A percentile compares a stretch with the other conserved stretches of the same genome.
Conservation (phyloP, 2,888 invertebrate species). For the Lydus trimaculatus region DNA sequence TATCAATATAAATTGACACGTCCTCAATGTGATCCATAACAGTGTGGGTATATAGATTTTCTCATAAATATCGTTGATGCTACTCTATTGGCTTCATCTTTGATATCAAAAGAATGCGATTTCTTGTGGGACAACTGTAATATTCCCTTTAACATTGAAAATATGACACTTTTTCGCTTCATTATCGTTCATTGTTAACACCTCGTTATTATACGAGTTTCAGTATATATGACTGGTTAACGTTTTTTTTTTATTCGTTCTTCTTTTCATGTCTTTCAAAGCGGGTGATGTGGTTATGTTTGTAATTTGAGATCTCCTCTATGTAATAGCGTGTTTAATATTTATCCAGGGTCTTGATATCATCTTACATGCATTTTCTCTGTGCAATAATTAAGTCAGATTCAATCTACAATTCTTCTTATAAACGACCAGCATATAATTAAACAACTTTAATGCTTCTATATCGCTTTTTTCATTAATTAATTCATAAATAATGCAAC, state of each 20-base stretch:
- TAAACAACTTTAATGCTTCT: constrained; percentile 13
- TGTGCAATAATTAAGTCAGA: constrained; percentile 34
- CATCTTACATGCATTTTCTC: constrained; percentile 29
- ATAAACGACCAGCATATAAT: constrained; percentile 25
- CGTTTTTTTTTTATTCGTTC: neutral
- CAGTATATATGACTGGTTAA: neutral
- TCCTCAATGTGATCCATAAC: neutral
- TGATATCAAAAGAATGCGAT: neutral
- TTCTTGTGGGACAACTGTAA: neutral
- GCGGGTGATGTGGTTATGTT: neutral
- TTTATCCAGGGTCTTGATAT: constrained; percentile 29
- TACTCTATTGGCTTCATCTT: too few species aligned
- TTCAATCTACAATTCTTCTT: constrained; percentile 30
- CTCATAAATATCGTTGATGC: neutral
- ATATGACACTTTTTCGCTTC: constrained; percentile 2
- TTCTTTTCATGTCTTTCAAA: neutral
- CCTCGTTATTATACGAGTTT: neutral
- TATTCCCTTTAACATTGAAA: neutral
- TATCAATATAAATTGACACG: neutral
- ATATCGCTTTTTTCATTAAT: neutral
- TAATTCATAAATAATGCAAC: too few species aligned
- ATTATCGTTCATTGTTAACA: constrained; percentile 1
- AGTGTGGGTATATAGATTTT: neutral
- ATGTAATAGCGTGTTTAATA: constrained; percentile 22
- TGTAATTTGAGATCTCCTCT: constrained; percentile 22